Conservation (phyloP, 2,113 vertebrate genomes). For the Chaetura pelagica region DNA sequence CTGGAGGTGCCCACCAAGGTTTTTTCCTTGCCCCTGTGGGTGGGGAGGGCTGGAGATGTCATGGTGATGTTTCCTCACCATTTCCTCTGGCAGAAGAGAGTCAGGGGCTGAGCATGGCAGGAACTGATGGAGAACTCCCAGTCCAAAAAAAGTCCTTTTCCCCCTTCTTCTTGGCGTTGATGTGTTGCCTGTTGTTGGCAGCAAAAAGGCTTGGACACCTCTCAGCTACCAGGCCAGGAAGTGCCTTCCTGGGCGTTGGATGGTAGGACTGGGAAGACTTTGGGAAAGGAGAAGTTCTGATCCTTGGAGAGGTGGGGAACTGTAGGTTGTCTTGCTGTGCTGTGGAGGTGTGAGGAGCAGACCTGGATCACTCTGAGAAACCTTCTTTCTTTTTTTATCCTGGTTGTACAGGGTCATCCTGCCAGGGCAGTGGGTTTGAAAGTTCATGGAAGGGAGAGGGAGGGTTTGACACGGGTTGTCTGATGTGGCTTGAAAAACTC, state of each 20-base stretch:
- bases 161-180: not conserved
- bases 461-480: not conserved
- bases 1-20: not conserved
- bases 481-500: not conserved
- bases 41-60: not conserved
- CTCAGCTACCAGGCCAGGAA: not conserved
- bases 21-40: not conserved
- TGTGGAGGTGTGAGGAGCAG: not conserved
- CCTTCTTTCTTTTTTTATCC: not conserved
- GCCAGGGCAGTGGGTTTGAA: not conserved
- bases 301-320: not conserved
- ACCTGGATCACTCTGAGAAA: not conserved
- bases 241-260: rapidly evolving
- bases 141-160: not conserved
- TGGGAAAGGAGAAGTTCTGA: not conserved
- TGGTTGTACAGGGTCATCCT: not conserved
- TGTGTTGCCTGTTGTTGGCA: not conserved
- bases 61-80: not conserved
- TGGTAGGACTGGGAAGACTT: not conserved
- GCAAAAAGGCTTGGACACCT: not conserved
- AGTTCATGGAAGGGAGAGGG: not conserved
- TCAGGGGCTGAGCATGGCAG: not conserved
- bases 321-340: rapidly evolving
- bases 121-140: not conserved
- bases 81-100: not conserved